Conservation (phyloP, 2,888 invertebrate species). For the Coelopa pilipes region DNA sequence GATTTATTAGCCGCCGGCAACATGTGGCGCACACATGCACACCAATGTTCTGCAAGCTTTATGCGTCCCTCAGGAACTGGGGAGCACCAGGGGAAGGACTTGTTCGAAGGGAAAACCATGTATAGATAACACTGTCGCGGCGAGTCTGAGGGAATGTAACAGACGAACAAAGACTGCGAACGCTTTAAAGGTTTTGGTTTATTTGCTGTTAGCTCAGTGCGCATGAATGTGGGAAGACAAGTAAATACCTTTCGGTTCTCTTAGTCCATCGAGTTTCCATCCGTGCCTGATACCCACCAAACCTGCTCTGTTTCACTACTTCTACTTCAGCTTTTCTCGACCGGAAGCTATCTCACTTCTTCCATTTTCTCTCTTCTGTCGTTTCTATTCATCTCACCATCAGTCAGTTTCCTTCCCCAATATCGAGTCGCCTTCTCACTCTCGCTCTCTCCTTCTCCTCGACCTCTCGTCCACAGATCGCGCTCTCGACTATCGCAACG, state of each 20-base stretch:
- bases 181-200: no score
- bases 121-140: not conserved
- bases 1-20: conserved; percentile 19
- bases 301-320: no score
- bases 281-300: no score
- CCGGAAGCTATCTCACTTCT: not conserved
- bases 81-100: not conserved
- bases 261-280: no score
- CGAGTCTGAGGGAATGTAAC: not conserved
- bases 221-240: no score
- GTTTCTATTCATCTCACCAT: not conserved
- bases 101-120: not conserved
- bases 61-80: not conserved
- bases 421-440: not conserved
- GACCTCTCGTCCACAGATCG: conserved; percentile 55
- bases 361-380: not conserved
- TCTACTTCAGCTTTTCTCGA: no score
- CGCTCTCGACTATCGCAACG: conserved; percentile 61
- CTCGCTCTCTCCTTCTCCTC: not conserved
- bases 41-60: not conserved
- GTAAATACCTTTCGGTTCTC: no score
- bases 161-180: not conserved
- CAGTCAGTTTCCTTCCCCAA: not conserved
- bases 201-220: no score
- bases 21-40: not conserved